These are phyloP conservation scores for Gobiocypris rarus DNA, from an alignment of 2,113 vertebrate genomes.

Conservation along the genomic window DNA sequence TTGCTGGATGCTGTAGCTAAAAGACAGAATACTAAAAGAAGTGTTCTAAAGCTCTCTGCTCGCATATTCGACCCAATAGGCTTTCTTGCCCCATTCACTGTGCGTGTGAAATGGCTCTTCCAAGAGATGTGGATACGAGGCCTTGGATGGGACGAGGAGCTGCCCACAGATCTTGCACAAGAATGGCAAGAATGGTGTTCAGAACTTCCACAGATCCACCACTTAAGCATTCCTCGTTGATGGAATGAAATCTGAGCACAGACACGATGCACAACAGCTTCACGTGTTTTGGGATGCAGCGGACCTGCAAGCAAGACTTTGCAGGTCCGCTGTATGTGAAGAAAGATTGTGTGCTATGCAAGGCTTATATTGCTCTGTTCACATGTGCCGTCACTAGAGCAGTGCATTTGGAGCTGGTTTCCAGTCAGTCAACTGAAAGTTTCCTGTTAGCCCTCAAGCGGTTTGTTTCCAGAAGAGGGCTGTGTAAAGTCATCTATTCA, in stretches of 20 bases:
- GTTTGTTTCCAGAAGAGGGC: not conserved
- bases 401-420: not conserved
- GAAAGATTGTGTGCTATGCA: not conserved
- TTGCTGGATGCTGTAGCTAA: too few relatives aligned
- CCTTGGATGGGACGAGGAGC: not conserved
- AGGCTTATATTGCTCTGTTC: too few relatives aligned
- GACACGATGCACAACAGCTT: not conserved
- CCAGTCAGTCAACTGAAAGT: not conserved
- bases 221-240: conserved; percentile 8
- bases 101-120: too few relatives aligned
- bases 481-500: not conserved
- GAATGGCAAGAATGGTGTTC: conserved; percentile 22
- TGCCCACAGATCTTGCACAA: not conserved
- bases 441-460: not conserved
- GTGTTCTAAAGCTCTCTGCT: too few relatives aligned
- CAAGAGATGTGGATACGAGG: not conserved
- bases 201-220: conserved; percentile 26
- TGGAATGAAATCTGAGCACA: not conserved
- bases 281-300: conserved; percentile 35
- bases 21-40: too few relatives aligned
- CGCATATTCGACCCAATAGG: too few relatives aligned
- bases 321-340: conserved; percentile 43
- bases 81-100: too few relatives aligned
- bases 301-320: too few relatives aligned
- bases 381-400: conserved; percentile 38